phyloP scores from a whole-genome alignment of 2,888 invertebrate genomes.

The Drosophila borealis region DNA sequence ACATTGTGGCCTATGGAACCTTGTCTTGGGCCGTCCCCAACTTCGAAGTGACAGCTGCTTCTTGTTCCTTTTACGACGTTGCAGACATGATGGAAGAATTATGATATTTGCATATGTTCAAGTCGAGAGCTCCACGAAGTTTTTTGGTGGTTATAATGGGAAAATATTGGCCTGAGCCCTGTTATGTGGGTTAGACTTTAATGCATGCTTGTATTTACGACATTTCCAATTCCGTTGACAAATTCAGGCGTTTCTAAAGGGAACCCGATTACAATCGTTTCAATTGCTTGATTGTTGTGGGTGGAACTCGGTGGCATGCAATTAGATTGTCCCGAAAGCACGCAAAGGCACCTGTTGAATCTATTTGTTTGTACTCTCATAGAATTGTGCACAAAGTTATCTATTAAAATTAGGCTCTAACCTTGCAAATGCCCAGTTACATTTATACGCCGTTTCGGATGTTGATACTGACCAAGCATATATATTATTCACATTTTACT shows the following conservation, averaged over 20 bases:
- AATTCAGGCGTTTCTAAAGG: slow-evolving; percentile 33
- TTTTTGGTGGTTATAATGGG: slow-evolving; percentile 3
- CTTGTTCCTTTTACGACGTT: slow-evolving; percentile 50
- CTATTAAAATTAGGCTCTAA: background rate
- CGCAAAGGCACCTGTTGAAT: slow-evolving; percentile 44
- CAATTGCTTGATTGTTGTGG: slow-evolving; percentile 60
- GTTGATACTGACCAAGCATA: too few species aligned
- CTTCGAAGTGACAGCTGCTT: slow-evolving; percentile 46
- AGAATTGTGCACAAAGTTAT: background rate
- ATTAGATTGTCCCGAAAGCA: slow-evolving; percentile 15
- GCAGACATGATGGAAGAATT: slow-evolving; percentile 65
- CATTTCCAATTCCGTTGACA: slow-evolving; percentile 71
- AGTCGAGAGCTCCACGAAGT: slow-evolving; percentile 48
- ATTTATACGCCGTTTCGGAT: too few species aligned
- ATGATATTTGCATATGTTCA: slow-evolving; percentile 76
- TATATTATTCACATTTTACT: too few species aligned
- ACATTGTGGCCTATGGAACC: slow-evolving; percentile 51
- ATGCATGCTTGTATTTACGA: slow-evolving; percentile 62
- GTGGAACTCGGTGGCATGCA: slow-evolving; percentile 44
- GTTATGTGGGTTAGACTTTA: slow-evolving; percentile 49
- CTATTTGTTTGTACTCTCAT: background rate
- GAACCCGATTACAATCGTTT: slow-evolving; percentile 65
- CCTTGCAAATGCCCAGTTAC: background rate
- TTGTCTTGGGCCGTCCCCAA: slow-evolving; percentile 20
- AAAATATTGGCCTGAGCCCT: slow-evolving; percentile 3